These are phyloP conservation scores for Lymantria dispar DNA, from an alignment of 2,888 invertebrate species.

Conservation along the genomic window DNA sequence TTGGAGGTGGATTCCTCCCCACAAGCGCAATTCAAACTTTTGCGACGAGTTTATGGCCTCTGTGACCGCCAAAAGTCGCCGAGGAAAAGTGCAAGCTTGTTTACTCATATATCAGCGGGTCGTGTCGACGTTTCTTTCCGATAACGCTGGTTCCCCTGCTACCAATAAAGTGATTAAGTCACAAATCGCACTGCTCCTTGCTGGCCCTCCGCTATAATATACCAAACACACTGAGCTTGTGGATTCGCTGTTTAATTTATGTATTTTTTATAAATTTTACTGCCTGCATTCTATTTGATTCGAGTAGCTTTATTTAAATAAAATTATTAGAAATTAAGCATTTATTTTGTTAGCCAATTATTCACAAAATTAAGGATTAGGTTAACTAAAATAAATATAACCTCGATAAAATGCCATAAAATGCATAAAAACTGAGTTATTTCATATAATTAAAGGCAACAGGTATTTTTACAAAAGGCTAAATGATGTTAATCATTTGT, in stretches of 20 bases:
- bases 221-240: slow-evolving; percentile 29
- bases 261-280: slow-evolving; percentile 15
- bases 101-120: slow-evolving; percentile 75
- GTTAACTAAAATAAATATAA: too few species aligned
- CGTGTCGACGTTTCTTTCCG: slow-evolving; percentile 73
- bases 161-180: slow-evolving; percentile 83
- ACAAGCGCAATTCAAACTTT: slow-evolving; percentile 68
- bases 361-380: too few species aligned
- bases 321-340: too few species aligned
- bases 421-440: too few species aligned
- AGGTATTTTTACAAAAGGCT: too few species aligned
- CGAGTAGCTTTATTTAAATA: too few species aligned
- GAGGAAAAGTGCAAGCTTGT: slow-evolving; percentile 79
- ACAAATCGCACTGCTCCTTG: slow-evolving; percentile 70
- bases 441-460: too few species aligned
- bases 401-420: too few species aligned
- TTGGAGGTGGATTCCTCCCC: slow-evolving; percentile 51
- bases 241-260: slow-evolving; percentile 35
- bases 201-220: slow-evolving; percentile 40
- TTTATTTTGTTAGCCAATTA: too few species aligned
- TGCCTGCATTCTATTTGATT: too few species aligned
- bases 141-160: slow-evolving; percentile 74
- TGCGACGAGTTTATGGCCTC: slow-evolving; percentile 70
- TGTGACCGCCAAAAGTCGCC: slow-evolving; percentile 75
- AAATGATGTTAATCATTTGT: too few species aligned